Percentiles rank a stretch among this genome's conserved stretches.
Evolutionary conservation across 1,140 invertebrate species (phyloP).

Genomic region (Drepana arcuata): DNA sequence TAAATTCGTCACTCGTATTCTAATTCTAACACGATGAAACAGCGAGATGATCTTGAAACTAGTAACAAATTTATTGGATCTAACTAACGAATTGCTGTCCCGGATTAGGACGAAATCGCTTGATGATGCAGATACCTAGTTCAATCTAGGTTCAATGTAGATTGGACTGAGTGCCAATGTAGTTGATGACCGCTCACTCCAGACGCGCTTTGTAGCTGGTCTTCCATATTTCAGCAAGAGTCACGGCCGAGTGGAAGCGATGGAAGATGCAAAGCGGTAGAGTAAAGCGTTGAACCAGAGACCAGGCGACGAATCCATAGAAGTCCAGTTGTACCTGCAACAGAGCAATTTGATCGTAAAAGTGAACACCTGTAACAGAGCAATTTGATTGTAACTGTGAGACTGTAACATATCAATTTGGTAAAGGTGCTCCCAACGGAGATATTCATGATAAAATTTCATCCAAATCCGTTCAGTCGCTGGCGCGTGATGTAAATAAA

Average conservation of each 20-base stretch:
- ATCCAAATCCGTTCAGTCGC: no score
- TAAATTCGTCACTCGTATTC: slow-evolving; percentile 36
- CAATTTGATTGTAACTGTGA: no score
- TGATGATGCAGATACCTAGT: slow-evolving; percentile 21
- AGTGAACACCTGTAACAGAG: no score
- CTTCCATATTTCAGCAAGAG: slow-evolving; percentile 98
- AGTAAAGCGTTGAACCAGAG: slow-evolving; percentile 93
- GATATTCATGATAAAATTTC: no score
- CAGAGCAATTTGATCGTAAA: slow-evolving; percentile 4
- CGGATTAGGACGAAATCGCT: slow-evolving; percentile 59
- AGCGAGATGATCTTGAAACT: slow-evolving; percentile 41
- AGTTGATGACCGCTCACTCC: slow-evolving; percentile 74
- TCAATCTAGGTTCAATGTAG: slow-evolving; percentile 22
- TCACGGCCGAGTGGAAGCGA: slow-evolving; percentile 96
- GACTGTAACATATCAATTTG: no score
- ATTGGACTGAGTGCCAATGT: slow-evolving; percentile 19
- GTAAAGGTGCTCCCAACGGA: no score
- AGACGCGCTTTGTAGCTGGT: slow-evolving; percentile 94
- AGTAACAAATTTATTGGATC: slow-evolving; percentile 41
- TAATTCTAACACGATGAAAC: slow-evolving; percentile 38
- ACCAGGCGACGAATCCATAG: slow-evolving; percentile 95
- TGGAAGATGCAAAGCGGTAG: slow-evolving; percentile 97
- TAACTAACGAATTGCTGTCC: slow-evolving; percentile 59
- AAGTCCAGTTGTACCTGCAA: slow-evolving; percentile 86
- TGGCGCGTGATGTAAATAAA: no score